Evolutionary conservation across 2,888 invertebrate genomes (phyloP), one percentile per base, ranked within the genome.

Genomic region (Belgica antarctica): DNA sequence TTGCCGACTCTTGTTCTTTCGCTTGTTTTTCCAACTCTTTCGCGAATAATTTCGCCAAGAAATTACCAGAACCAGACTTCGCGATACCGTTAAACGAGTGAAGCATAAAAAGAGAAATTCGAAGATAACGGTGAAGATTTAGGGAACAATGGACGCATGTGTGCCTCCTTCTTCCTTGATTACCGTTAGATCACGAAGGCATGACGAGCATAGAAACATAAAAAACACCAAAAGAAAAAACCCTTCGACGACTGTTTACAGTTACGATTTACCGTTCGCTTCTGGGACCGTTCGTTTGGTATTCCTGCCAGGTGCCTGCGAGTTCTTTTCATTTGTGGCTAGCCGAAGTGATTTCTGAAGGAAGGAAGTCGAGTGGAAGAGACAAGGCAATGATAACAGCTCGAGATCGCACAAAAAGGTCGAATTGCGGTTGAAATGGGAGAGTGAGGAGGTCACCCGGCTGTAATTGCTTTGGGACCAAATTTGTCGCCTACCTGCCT

Each of bases 251-350:
- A 31, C 8, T 22, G 22, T 52, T 52, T 52, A 52, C 52, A 17
- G 52, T 52, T 52, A 22, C 34, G 17, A n/a, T 52, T 52, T 52
- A 52, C 52, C 52, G 52, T 52, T 52, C 17, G 19, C 12, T 31
- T 31, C 7, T 4, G 52, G 17, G 15, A n/a, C 22, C 22, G 17
- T 8, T 31, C 12, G 5, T 31, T 31, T 31, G 2, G 2, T 52
- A 17, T 17, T 52, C 17, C n/a, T 2, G 52, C 52, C 52, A 52
- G 52, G 52, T 52, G 17, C 3, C 12, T 31, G 5, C 34, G 12
- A 8, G 34, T 12, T n/a, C n/a, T n/a, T n/a, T n/a, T n/a, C n/a
- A n/a, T n/a, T n/a, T n/a, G n/a, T n/a, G n/a, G n/a, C n/a, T n/a
- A n/a, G n/a, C n/a, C n/a, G n/a, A n/a, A n/a, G n/a, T n/a, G n/a